phyloP scores from a whole-genome alignment of 2,888 invertebrate genomes.

The Ditylenchus weischeri region DNA sequence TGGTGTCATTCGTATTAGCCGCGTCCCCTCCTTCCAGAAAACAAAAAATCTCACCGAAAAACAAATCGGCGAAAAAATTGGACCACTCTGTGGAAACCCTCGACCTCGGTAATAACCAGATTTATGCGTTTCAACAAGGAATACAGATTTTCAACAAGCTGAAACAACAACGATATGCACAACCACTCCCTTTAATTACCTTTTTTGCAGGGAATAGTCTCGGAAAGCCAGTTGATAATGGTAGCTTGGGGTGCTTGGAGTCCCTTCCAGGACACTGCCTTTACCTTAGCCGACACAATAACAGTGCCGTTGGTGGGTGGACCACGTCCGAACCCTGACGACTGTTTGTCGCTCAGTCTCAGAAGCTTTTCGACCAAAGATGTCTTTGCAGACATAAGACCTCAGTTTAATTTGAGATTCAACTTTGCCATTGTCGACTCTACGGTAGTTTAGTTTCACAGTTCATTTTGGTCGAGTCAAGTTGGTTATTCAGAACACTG shows the following conservation, averaged over 20 bases:
- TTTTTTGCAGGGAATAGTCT: conserved; percentile 26
- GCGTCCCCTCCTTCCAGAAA: too few relatives aligned
- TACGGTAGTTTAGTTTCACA: conserved; percentile 14
- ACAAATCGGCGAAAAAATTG: too few relatives aligned
- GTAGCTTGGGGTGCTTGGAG: conserved; percentile 62
- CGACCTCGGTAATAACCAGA: too few relatives aligned
- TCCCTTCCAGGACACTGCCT: conserved; percentile 57
- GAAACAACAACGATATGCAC: too few relatives aligned
- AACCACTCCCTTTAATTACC: background rate
- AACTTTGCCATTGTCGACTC: conserved; percentile 27
- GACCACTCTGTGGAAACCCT: too few relatives aligned
- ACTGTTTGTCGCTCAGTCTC: conserved; percentile 51
- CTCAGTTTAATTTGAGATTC: conserved; percentile 20
- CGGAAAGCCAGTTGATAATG: conserved; percentile 34
- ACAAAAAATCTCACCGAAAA: too few relatives aligned
- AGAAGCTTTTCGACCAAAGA: background rate
- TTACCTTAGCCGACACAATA: conserved; percentile 44
- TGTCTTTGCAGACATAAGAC: conserved; percentile 13
- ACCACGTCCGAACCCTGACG: conserved; percentile 59
- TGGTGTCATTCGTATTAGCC: too few relatives aligned
- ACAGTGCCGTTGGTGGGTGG: conserved; percentile 60
- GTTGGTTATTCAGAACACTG: too few relatives aligned
- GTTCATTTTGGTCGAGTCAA: background rate
- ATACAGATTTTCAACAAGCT: too few relatives aligned
- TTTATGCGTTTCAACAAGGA: too few relatives aligned